Evolutionary conservation across 2,797 vertebrate genomes (phyloP).

Genomic region (Cetoscarus ocellatus): DNA sequence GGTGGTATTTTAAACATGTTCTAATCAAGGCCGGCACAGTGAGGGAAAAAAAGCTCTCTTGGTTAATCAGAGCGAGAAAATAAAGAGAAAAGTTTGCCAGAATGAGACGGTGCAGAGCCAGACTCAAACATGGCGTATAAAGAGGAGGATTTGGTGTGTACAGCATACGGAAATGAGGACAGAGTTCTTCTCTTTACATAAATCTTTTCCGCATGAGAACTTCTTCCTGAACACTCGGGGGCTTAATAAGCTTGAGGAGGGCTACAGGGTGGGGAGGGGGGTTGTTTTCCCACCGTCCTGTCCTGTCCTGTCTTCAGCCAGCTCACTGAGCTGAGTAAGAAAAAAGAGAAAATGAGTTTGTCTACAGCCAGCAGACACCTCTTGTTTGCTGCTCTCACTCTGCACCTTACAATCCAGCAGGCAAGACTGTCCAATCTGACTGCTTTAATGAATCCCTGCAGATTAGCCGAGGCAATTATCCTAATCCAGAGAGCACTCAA

Average conservation of each 20-base stretch:
- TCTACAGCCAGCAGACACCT: constrained; percentile 8
- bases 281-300: constrained; percentile 10
- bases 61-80: constrained; percentile 60
- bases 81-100: constrained; percentile 35
- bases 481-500: constrained; percentile 31
- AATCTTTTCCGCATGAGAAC: constrained; percentile 61
- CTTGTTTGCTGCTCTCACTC: constrained; percentile 37
- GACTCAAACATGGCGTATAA: constrained; percentile 35
- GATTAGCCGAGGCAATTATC: constrained; percentile 54
- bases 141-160: constrained; percentile 58
- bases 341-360: constrained; percentile 7
- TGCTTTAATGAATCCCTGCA: constrained; percentile 60
- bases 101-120: constrained; percentile 38
- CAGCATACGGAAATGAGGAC: constrained; percentile 60
- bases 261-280: neutral
- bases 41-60: constrained; percentile 38
- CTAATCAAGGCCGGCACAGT: constrained; percentile 69
- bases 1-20: constrained; percentile 75
- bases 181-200: constrained; percentile 50
- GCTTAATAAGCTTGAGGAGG: constrained; percentile 51
- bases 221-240: constrained; percentile 48
- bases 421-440: constrained; percentile 30
- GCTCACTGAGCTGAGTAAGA: constrained; percentile 38
- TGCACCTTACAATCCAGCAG: constrained; percentile 35
- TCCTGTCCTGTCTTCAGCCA: constrained; percentile 34